These are phyloP conservation scores for Hippocampus kuda DNA, from an alignment of 2,797 vertebrate genomes.

Conservation along the genomic window DNA sequence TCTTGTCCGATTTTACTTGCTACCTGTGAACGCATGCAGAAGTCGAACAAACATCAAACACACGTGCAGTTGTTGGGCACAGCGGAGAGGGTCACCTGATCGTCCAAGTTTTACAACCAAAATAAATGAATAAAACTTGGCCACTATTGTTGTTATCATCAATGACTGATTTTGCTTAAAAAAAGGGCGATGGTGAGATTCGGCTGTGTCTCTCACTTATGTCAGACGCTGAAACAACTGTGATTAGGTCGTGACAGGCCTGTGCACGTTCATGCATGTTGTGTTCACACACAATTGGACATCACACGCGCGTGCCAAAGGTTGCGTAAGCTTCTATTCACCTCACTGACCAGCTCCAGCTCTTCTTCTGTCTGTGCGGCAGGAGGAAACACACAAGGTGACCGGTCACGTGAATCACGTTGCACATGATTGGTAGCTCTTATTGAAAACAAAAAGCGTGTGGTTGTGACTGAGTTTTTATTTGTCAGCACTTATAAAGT, in stretches of 20 bases:
- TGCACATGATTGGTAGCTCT: neutral
- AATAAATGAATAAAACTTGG: neutral
- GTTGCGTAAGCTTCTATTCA: conserved; percentile 52
- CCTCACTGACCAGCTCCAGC: conserved; percentile 87
- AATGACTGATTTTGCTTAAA: too few species aligned
- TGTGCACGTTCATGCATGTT: conserved; percentile 45
- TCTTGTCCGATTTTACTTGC: neutral
- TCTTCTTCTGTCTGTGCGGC: conserved; percentile 82
- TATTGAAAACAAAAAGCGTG: neutral
- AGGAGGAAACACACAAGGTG: conserved; percentile 19
- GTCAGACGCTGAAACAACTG: neutral
- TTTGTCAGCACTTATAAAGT: neutral
- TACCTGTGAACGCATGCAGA: conserved; percentile 21
- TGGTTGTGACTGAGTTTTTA: neutral
- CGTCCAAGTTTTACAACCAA: neutral
- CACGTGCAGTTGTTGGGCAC: conserved; percentile 60
- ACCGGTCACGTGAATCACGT: neutral
- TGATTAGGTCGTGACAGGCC: neutral
- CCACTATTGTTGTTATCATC: too few species aligned
- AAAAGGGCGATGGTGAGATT: neutral
- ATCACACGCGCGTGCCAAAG: conserved; percentile 52
- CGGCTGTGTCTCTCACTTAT: neutral
- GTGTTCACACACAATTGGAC: conserved; percentile 15
- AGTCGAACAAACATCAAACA: conserved; percentile 28
- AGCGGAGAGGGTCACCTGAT: neutral